Evolutionary conservation across 2,113 vertebrate species (phyloP), one percentile per base, ranked within the genome.

Genomic region (Peromyscus maniculatus): DNA sequence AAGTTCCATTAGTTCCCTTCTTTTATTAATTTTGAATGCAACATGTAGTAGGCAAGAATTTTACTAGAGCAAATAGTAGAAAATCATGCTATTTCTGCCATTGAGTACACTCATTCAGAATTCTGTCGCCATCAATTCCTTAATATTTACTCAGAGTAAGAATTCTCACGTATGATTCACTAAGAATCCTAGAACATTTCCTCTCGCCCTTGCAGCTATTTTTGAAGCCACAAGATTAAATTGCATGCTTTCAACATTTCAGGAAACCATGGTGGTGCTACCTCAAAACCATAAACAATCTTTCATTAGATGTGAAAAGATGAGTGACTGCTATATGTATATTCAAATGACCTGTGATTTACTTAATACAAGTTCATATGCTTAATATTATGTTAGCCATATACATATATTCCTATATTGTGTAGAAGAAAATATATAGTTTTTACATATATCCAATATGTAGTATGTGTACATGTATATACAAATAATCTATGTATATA

Each of bases 161-260:
- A 62, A 39, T 39, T 3, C 6, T 39, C 79, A 7, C 22, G 2
- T 83, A 21, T 39, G 12, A 83, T 62, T 62, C 3, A 39, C 62
- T n/a, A 39, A 39, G 21, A 59, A 59, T 22, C 21, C 36, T 59
- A 62, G 80, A 62, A 59, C 3, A 2, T 59, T 26, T 83, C 9
- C 6, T 62, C 22, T 39, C 9, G 6, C 5, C 11, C 11, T 62
- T 1, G 2, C 21, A 62, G 19, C 3, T 7, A 3, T 4, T 7
- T 83, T 62, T 39, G 39, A 28, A 1, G 7, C 17, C 33, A 22
- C 78, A 16, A 24, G 19, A 4, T 57, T 19, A 11, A 55, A 10
- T 36, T 3, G 0, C 79, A 13, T 82, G 55, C 36, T 59, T 5
- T 83, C 22, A 39, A 22, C 11, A 15, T 59, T n/a, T 83, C 36